These are phyloP conservation scores for Pheosia tremula DNA, from an alignment of 2,888 invertebrate species.

Conservation along the genomic window DNA sequence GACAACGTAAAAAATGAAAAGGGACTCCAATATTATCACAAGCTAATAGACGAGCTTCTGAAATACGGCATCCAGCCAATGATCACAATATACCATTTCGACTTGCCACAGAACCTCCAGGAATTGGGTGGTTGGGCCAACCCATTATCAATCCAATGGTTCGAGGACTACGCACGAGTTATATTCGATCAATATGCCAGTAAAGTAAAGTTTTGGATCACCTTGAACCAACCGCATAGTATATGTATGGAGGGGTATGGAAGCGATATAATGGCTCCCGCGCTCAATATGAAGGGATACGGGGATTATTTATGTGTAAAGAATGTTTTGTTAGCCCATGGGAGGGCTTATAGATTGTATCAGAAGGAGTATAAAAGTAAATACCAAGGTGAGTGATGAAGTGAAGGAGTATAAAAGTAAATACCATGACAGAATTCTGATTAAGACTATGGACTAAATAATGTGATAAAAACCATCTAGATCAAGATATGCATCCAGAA, in stretches of 20 bases:
- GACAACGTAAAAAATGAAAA: conserved; percentile 64
- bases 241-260: conserved; percentile 78
- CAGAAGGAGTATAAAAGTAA: conserved; percentile 59
- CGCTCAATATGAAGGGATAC: conserved; percentile 61
- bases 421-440: neutral
- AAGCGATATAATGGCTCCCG: conserved; percentile 55
- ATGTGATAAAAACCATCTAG: too few species aligned
- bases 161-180: conserved; percentile 74
- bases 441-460: too few species aligned
- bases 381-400: conserved; percentile 59
- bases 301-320: conserved; percentile 83
- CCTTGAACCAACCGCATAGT: conserved; percentile 84
- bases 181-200: conserved; percentile 72
- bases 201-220: conserved; percentile 84
- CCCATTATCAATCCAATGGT: conserved; percentile 63
- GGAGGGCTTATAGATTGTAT: conserved; percentile 74
- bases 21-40: conserved; percentile 81
- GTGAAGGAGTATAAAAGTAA: conserved; percentile 57
- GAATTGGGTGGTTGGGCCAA: conserved; percentile 69
- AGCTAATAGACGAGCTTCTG: conserved; percentile 77
- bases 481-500: too few species aligned
- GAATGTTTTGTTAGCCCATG: conserved; percentile 85
- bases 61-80: conserved; percentile 65
- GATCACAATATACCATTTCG: conserved; percentile 66
- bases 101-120: conserved; percentile 64